phyloP scores from a whole-genome alignment of 1,140 invertebrate species.

The Lepidurus apus region DNA sequence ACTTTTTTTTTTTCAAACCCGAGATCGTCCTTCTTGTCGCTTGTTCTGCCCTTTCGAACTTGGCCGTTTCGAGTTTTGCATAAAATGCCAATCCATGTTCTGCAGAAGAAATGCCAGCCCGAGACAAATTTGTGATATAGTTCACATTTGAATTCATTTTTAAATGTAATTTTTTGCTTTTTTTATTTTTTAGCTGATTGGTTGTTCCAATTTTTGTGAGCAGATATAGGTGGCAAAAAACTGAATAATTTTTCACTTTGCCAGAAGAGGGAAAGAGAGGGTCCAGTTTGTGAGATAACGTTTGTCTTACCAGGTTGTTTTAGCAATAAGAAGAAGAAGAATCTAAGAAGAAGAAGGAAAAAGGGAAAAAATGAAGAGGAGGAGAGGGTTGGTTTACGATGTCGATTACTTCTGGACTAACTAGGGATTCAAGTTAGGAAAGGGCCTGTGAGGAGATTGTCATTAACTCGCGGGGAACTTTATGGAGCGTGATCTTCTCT shows the following conservation, averaged over 20 bases:
- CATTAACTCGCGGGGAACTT: slow-evolving; percentile 12
- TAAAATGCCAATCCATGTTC: not conserved
- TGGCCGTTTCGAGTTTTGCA: not conserved
- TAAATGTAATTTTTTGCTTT: too few species aligned
- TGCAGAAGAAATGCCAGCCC: not conserved
- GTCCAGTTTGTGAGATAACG: too few species aligned
- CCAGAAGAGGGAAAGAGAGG: too few species aligned
- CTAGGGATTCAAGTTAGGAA: not conserved
- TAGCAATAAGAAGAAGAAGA: not conserved
- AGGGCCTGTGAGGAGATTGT: not conserved
- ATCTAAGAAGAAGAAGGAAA: not conserved
- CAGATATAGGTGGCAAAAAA: too few species aligned
- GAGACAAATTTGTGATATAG: not conserved
- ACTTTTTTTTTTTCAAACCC: not conserved
- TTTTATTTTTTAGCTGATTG: not conserved
- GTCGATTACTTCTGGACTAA: not conserved
- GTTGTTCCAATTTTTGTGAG: too few species aligned
- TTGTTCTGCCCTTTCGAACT: not conserved
- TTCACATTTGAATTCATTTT: not conserved
- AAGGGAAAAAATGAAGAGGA: not conserved
- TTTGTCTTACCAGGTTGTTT: too few species aligned
- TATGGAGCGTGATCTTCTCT: not conserved
- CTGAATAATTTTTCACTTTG: too few species aligned
- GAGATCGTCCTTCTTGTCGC: not conserved
- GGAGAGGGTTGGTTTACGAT: not conserved